Base-by-base conservation (phyloP, 2,888 invertebrate species). In the Ichneumon xanthorius region DNA sequence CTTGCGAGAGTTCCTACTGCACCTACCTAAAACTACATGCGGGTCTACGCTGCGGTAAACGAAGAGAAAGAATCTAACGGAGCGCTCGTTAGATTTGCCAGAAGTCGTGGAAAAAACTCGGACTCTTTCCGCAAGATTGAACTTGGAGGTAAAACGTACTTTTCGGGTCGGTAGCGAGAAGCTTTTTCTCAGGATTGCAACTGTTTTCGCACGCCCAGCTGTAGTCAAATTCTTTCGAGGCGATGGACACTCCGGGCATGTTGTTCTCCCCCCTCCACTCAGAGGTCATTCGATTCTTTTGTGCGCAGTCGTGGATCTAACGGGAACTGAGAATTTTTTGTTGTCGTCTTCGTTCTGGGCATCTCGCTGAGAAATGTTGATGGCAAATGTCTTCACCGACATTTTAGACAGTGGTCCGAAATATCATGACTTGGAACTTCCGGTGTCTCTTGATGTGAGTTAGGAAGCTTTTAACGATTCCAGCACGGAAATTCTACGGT, bases 171-270 rank as follows among this genome's bases (percentile, higher is more conserved):
- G 1, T 22, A 30, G 14, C 1, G 22, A 55, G 16, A 73, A 67
- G 40, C 45, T 73, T 80, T 45, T 65, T 73, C 11, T 67, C 67
- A 16, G 14, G 16, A 55, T 67, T 55, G 72, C 40, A 45, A 72
- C 30, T 63, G 26, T 61, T 81, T 45, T 81, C 58, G 68, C 58
- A 68, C 9, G 58, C 22, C 80, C 37, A 78, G 48, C 45, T 22
- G 33, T 40, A 55, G 72, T 72, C 30, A 14, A 78, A 53, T 71
- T 68, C 75, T n/a, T 30, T 75, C 58, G 73, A 58, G 14, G 55
- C 65, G 33, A 80, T 4, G 5, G 80, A 65, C 3, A 68, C 75
- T 58, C 40, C 33, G 48, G 77, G 65, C 77, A 78, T 73, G 65
- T 78, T 55, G 65, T 58, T 70, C 33, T 73, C 50, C 68, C 30